Evolutionary conservation across 2,888 invertebrate genomes (phyloP), one percentile per base, ranked within the genome.

Genomic region (Cosmorhoe ocellata): DNA sequence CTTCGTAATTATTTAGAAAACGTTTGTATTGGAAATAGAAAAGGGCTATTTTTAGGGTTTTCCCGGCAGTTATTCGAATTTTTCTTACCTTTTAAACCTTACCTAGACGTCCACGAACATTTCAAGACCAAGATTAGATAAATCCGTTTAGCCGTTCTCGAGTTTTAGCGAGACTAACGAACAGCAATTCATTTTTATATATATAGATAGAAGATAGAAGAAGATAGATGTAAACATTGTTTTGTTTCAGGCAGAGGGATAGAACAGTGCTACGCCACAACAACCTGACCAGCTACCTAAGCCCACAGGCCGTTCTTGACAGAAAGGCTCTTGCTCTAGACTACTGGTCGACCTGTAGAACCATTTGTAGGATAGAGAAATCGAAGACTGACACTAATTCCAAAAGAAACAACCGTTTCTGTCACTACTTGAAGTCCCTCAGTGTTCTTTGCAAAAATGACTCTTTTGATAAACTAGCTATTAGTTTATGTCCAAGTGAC

Each of bases 391-490:
- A 91, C 37, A 77, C 69, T 18, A 93, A 91, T 64, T 83, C 74
- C 1, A 94, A 95, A 71, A 91, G 95, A 53, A 92, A 94, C 55
- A 95, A 94, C 68, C 91, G 96, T 47, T 96, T 95, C 80, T 94
- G 93, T 79, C 95, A 95, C 76, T 96, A 96, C 80, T 87, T 96
- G n/a, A 92, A 93, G 61, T 92, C 91, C 39, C 74, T 92, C 49
- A 90, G 89, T 67, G 71, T 89, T 34, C 82, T 84, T 50, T 91
- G 91, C 61, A 90, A 84, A 62, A 90, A 81, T 62, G 86, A 91
- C 14, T 67, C 79, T 28, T 91, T 91, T 55, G 91, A 92, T 63
- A 79, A 75, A 32, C 83, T 91, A 43, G 85, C 91, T 62, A 73
- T 81, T 46, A 85, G 89, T 59, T 74, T 91, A 48, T 64, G 56